Conservation (phyloP, 2,113 vertebrate genomes). For the Myxocyprinus asiaticus region DNA sequence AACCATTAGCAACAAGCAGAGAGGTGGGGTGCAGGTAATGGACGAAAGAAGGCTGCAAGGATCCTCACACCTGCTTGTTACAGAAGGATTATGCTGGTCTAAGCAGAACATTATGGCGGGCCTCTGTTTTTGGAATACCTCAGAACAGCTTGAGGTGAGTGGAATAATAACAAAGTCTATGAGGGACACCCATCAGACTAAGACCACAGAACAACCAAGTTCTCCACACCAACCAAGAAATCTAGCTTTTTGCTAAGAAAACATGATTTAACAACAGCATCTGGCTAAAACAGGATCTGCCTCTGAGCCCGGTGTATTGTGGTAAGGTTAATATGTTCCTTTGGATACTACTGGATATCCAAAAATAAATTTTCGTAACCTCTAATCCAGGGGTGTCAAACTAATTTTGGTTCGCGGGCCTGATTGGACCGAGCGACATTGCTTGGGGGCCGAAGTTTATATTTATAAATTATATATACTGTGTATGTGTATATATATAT, state of each 20-base stretch:
- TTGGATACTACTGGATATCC: not conserved
- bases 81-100: conserved; percentile 18
- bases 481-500: too few relatives aligned
- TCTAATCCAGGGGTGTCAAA: too few relatives aligned
- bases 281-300: too few relatives aligned
- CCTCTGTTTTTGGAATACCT: conserved; percentile 40
- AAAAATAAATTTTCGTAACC: conserved; percentile 13
- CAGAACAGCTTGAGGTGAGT: conserved; percentile 49
- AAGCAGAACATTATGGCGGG: conserved; percentile 29
- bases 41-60: conserved; percentile 27
- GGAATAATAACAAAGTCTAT: conserved; percentile 42
- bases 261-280: not conserved
- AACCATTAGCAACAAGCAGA: conserved; percentile 43
- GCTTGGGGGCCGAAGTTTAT: too few relatives aligned
- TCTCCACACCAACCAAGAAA: not conserved
- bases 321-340: not conserved
- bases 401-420: too few relatives aligned
- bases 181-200: conserved; percentile 19
- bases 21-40: conserved; percentile 43
- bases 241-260: conserved; percentile 37
- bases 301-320: not conserved
- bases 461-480: too few relatives aligned
- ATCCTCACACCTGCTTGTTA: conserved; percentile 50
- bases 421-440: too few relatives aligned
- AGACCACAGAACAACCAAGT: conserved; percentile 38